Percentiles rank a stretch among this genome's conserved stretches.
These are phyloP conservation scores for Ceratina calcarata DNA, from an alignment of 1,140 invertebrate species.

Conservation along the genomic window DNA sequence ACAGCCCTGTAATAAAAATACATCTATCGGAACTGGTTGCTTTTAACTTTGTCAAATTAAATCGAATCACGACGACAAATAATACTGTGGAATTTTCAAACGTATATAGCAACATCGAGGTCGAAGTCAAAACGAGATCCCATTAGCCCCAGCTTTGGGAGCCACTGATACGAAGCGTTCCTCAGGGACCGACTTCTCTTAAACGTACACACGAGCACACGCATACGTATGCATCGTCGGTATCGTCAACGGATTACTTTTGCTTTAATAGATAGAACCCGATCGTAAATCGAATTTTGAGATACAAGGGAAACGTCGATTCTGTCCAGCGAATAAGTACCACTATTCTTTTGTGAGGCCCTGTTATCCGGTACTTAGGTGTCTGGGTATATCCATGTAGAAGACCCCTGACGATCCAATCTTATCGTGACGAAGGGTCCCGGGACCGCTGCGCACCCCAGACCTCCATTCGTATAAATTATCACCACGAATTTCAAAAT, in stretches of 20 bases:
- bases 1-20: too few species aligned
- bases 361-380: conserved; percentile 60
- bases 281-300: conserved; percentile 45
- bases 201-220: background rate
- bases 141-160: conserved; percentile 23
- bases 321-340: conserved; percentile 32
- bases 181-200: background rate
- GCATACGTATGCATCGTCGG: background rate
- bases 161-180: conserved; percentile 8
- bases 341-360: conserved; percentile 53
- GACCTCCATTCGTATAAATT: conserved; percentile 61
- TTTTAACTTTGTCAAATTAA: background rate
- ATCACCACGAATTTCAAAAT: conserved; percentile 68
- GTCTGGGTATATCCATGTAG: conserved; percentile 55
- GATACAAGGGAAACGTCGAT: conserved; percentile 49
- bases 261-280: conserved; percentile 36
- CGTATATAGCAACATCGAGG: background rate
- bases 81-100: background rate
- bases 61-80: too few species aligned
- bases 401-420: conserved; percentile 65
- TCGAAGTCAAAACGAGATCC: conserved; percentile 13
- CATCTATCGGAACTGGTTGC: background rate
- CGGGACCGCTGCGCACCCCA: background rate
- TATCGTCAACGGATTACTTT: conserved; percentile 40
- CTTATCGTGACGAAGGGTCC: conserved; percentile 65